Percentiles rank a stretch among this genome's conserved stretches.
Conservation (phyloP, 2,888 invertebrate genomes). For the Leucozona laternaria region DNA sequence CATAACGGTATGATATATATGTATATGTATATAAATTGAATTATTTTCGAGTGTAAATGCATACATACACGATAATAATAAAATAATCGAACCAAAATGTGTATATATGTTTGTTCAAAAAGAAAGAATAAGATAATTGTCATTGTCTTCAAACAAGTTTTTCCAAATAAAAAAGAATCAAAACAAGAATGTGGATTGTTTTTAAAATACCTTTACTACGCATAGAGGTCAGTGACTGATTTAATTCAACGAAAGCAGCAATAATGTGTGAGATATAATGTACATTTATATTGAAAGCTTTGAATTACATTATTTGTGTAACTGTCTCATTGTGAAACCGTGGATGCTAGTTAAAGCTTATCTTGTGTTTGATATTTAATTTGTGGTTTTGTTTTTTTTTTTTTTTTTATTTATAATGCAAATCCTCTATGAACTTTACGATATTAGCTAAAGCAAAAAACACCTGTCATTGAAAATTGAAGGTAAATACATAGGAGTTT, state of each 20-base stretch:
- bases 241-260: constrained; percentile 18
- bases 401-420: not conserved
- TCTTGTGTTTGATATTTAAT: not conserved
- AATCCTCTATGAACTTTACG: not conserved
- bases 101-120: not conserved
- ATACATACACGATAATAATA: not conserved
- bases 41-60: not conserved
- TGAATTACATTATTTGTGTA: not conserved
- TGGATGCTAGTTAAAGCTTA: not conserved
- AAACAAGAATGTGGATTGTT: constrained; percentile 2
- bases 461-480: not conserved
- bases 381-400: not conserved
- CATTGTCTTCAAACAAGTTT: not conserved
- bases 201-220: not conserved
- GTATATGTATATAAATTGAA: not conserved
- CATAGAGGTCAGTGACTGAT: constrained; percentile 23
- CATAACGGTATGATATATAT: not conserved
- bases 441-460: too few species aligned
- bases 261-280: not conserved
- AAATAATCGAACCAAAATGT: not conserved
- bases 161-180: not conserved
- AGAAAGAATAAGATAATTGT: not conserved
- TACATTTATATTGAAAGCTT: not conserved
- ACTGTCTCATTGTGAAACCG: not conserved
- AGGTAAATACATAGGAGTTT: not conserved